Base-by-base conservation (phyloP, 2,113 vertebrate genomes). In the Acanthisitta chloris region DNA sequence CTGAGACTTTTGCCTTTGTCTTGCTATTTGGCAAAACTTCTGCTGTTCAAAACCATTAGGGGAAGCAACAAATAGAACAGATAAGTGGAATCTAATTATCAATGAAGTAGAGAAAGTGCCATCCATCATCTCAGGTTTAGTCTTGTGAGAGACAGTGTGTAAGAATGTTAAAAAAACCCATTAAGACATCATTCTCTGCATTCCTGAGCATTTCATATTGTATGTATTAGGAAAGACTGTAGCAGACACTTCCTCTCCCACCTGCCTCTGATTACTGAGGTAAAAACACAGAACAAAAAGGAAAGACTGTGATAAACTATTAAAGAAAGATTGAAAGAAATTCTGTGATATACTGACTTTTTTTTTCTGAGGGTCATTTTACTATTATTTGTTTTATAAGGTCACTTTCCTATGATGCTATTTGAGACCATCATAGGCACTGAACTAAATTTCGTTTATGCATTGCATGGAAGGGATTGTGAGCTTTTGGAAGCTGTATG, bases 401-500 rank as follows among this genome's bases (percentile, higher is more conserved):
- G 11, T 91, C 38, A 40, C 77, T 86, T 91, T 92, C 28, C 26
- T 67, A 8, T 93, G 54, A 54, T 73, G 19, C 57, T 88, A 23
- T 61, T 81, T 92, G 73, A 89, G 57, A 89, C 58, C 6, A 34
- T 82, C 72, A 88, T 70, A 67, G 65, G 58, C 43, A 66, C 17
- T 4, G 48, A 95, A 81, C 42, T 89, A 90, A 96, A 89, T 85
- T 81, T 61, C 58, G 58, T 96, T 72, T 95, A 42, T 64, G 88
- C 91, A 29, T 62, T 89, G 24, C 23, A 14, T 42, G 54, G 81
- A 82, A 82, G 31, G 25, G 66, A 69, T 40, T 71, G 34, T 59
- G 51, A 96, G 38, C 25, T 92, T 93, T 97, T 94, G 80, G 43
- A 97, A 96, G 28, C 45, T 86, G 26, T 74, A 55, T 55, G 43